These are phyloP conservation scores for Miichthys miiuy DNA, from an alignment of 2,797 vertebrate genomes.

Conservation along the genomic window DNA sequence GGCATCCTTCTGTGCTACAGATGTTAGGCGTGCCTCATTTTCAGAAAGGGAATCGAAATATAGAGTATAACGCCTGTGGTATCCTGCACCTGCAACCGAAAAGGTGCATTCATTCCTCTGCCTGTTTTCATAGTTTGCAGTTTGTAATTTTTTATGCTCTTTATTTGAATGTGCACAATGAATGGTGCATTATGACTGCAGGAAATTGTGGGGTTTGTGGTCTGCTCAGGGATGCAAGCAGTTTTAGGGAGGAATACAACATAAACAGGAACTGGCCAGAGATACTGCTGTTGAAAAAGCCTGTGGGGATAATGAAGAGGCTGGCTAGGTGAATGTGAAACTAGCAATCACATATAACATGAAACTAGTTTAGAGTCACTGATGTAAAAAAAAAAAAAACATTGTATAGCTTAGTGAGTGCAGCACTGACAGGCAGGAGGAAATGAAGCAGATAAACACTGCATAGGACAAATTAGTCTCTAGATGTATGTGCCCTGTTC, in stretches of 20 bases:
- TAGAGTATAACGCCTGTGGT: background rate
- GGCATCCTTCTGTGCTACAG: conserved; percentile 26
- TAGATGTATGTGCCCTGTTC: conserved; percentile 1
- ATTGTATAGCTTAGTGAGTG: conserved; percentile 9
- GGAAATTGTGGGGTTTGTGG: conserved; percentile 56
- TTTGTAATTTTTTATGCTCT: background rate
- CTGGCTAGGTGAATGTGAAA: conserved; percentile 45
- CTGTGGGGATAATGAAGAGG: conserved; percentile 28
- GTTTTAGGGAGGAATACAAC: conserved; percentile 55
- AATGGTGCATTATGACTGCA: conserved; percentile 35
- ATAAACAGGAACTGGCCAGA: conserved; percentile 70
- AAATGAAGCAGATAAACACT: conserved; percentile 48
- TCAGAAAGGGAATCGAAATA: conserved; percentile 27
- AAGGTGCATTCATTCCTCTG: background rate
- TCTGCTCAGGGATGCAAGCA: conserved; percentile 39
- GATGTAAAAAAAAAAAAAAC: conserved; percentile 22
- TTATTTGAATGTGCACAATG: conserved; percentile 27
- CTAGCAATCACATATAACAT: conserved; percentile 25
- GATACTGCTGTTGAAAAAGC: conserved; percentile 25
- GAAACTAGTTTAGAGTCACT: conserved; percentile 35
- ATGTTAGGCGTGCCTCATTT: conserved; percentile 54
- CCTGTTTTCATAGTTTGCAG: conserved; percentile 12
- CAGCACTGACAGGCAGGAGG: conserved; percentile 41
- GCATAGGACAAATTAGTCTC: conserved; percentile 24
- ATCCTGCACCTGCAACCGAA: conserved; percentile 34